Evolutionary conservation across 2,888 invertebrate genomes (phyloP).

Genomic region (Eupithecia vulgata): DNA sequence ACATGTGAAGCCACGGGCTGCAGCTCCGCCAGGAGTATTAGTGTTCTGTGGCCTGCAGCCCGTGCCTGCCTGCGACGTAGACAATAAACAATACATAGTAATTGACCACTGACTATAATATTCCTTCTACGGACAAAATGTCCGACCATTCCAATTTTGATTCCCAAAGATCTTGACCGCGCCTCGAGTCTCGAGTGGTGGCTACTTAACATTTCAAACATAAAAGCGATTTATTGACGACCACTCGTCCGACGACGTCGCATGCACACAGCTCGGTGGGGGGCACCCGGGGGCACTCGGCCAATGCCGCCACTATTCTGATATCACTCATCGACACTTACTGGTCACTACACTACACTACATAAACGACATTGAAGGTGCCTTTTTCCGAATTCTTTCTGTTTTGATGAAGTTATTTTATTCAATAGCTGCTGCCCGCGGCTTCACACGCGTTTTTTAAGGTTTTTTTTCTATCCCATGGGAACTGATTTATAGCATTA

Average conservation of each 20-base stretch:
- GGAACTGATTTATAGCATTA: too few relatives aligned
- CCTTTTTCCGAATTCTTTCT: neutral
- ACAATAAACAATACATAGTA: neutral
- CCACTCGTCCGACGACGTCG: neutral
- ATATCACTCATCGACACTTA: neutral
- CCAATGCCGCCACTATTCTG: neutral
- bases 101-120: neutral
- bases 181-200: neutral
- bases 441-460: too few relatives aligned
- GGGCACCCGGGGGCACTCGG: too few relatives aligned
- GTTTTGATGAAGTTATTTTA: too few relatives aligned
- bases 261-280: too few relatives aligned
- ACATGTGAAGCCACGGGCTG: neutral
- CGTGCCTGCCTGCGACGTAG: neutral
- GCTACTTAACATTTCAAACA: constrained; percentile 6
- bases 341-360: neutral
- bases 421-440: too few relatives aligned
- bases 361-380: neutral
- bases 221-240: neutral
- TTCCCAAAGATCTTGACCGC: neutral
- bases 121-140: neutral
- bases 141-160: neutral
- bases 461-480: too few relatives aligned
- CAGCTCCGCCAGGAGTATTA: too few relatives aligned
- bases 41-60: too few relatives aligned